Conservation (phyloP, 1,140 invertebrate genomes). For the Ganaspis sp. region DNA sequence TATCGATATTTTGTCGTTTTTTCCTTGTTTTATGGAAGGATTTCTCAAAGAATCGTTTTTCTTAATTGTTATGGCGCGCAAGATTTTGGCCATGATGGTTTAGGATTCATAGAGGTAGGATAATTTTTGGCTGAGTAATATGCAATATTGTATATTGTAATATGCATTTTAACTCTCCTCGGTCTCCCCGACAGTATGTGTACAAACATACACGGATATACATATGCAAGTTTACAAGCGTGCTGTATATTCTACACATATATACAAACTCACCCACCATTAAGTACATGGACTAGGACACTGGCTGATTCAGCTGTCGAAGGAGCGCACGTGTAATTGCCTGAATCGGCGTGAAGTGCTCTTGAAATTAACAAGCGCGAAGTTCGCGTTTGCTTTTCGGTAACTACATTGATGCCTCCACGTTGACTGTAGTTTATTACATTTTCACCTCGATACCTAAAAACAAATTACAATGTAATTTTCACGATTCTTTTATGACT, state of each 20-base stretch:
- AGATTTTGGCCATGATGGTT: too few relatives aligned
- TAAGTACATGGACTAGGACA: conserved; percentile 80
- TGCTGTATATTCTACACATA: neutral
- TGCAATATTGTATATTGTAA: too few relatives aligned
- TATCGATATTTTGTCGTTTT: too few relatives aligned
- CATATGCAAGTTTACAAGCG: too few relatives aligned
- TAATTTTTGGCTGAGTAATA: too few relatives aligned
- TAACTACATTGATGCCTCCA: conserved; percentile 90
- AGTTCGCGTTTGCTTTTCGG: conserved; percentile 89
- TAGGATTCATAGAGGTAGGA: too few relatives aligned
- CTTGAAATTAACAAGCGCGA: conserved; percentile 88
- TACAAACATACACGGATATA: too few relatives aligned
- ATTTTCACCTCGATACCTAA: conserved; percentile 85
- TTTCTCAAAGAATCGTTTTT: too few relatives aligned
- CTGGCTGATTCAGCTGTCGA: conserved; percentile 78
- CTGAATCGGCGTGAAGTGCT: conserved; percentile 86
- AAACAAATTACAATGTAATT: conserved; percentile 17
- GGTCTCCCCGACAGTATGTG: too few relatives aligned
- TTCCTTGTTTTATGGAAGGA: too few relatives aligned
- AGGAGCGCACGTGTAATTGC: conserved; percentile 92
- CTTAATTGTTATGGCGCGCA: too few relatives aligned
- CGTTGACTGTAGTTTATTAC: conserved; percentile 92
- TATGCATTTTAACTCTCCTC: neutral
- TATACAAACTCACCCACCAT: conserved; percentile 75
- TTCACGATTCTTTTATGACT: too few relatives aligned